phyloP scores from a whole-genome alignment of 2,113 vertebrate genomes.

The Myrmophylax atrothorax region DNA sequence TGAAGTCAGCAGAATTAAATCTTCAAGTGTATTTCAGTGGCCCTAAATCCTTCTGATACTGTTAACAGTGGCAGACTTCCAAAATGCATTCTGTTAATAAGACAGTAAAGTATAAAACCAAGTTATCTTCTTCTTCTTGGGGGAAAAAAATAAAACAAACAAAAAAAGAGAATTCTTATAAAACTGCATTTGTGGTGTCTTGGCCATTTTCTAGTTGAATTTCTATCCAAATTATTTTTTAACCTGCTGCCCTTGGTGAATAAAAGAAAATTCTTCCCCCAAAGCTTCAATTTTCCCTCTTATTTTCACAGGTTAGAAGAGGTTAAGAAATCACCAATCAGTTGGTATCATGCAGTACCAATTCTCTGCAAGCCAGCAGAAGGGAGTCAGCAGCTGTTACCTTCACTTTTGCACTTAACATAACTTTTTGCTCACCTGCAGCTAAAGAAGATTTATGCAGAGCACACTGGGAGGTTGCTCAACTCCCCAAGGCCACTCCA shows the following conservation, averaged over 20 bases:
- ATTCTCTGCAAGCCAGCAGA: constrained; percentile 72
- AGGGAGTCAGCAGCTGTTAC: constrained; percentile 75
- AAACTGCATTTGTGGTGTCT: constrained; percentile 59
- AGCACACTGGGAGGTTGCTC: constrained; percentile 66
- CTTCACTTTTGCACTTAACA: constrained; percentile 73
- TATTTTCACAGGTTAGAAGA: constrained; percentile 61
- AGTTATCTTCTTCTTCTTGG: constrained; percentile 72
- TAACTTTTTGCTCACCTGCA: constrained; percentile 77
- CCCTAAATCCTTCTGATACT: constrained; percentile 83
- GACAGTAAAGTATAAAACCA: constrained; percentile 81
- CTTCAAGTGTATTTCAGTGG: constrained; percentile 80
- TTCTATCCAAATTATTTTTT: constrained; percentile 66
- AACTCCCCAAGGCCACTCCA: constrained; percentile 71
- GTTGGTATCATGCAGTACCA: constrained; percentile 27
- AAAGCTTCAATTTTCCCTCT: constrained; percentile 44
- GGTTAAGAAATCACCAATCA: constrained; percentile 69
- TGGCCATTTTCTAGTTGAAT: constrained; percentile 53
- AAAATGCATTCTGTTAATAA: constrained; percentile 83
- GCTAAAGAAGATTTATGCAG: constrained; percentile 74
- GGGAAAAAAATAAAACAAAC: constrained; percentile 23
- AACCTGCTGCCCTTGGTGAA: constrained; percentile 50
- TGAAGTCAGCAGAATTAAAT: constrained; percentile 86
- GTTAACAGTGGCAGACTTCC: constrained; percentile 82
- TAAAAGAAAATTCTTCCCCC: constrained; percentile 6
- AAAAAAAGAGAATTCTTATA: constrained; percentile 35